These are phyloP conservation scores for Hyphantria cunea DNA, from an alignment of 1,140 invertebrate genomes.

Conservation along the genomic window DNA sequence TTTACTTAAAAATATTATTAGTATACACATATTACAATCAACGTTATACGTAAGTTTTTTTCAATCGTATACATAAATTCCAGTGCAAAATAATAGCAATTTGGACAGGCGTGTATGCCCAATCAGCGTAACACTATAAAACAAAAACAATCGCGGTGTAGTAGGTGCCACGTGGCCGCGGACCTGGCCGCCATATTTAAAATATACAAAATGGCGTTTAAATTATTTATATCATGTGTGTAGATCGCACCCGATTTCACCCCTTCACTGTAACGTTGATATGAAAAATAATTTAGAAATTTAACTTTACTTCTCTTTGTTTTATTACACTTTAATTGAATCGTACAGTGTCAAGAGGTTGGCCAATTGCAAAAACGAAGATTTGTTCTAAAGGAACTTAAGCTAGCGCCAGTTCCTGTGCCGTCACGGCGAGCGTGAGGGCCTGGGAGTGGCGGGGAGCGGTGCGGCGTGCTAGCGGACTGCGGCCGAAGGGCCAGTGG, in stretches of 20 bases:
- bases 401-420: conserved; percentile 55
- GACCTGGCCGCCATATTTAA: conserved; percentile 9
- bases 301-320: conserved; percentile 15
- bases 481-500: background rate
- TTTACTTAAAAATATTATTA: conserved; percentile 64
- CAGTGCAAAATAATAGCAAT: conserved; percentile 65
- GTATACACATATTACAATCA: conserved; percentile 80
- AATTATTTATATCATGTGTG: conserved; percentile 32
- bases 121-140: conserved; percentile 26
- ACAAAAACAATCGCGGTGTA: conserved; percentile 6
- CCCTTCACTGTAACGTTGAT: conserved; percentile 75
- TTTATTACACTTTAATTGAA: conserved; percentile 37
- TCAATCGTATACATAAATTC: conserved; percentile 79
- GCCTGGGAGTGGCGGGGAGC: conserved; percentile 43
- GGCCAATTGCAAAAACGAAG: conserved; percentile 84
- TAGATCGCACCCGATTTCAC: conserved; percentile 67
- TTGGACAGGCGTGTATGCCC: conserved; percentile 60
- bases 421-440: conserved; percentile 37
- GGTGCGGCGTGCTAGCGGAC: conserved; percentile 30
- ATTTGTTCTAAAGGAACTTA: conserved; percentile 78
- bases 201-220: conserved; percentile 29
- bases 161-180: conserved; percentile 5
- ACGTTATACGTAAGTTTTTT: conserved; percentile 79
- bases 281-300: conserved; percentile 53
- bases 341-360: conserved; percentile 78